phyloP scores from a whole-genome alignment of 2,113 vertebrate genomes.

The Siphamia tubifer region DNA sequence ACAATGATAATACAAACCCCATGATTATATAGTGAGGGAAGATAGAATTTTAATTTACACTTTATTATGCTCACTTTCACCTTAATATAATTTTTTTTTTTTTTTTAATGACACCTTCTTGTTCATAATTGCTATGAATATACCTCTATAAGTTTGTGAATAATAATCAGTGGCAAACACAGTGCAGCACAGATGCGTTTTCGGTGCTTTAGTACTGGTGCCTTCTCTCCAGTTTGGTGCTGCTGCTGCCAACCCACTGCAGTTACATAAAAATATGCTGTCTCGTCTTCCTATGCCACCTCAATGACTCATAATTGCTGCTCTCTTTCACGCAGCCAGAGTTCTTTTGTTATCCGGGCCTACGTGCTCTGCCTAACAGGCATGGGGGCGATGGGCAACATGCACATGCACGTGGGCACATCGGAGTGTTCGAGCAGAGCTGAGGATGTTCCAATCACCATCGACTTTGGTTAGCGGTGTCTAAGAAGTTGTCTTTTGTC shows the following conservation, averaged over 20 bases:
- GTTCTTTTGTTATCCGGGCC: slow-evolving; percentile 66
- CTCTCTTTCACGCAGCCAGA: slow-evolving; percentile 56
- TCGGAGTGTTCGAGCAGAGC: slow-evolving; percentile 12
- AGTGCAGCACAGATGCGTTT: slow-evolving; percentile 42
- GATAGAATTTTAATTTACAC: slow-evolving; percentile 6
- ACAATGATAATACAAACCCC: neutral
- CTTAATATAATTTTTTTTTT: neutral
- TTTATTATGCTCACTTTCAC: neutral
- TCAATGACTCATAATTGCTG: slow-evolving; percentile 78
- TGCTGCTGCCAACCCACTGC: slow-evolving; percentile 39
- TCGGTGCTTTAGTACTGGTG: slow-evolving; percentile 17
- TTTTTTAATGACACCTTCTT: neutral
- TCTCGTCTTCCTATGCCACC: slow-evolving; percentile 66
- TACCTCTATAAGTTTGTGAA: slow-evolving; percentile 2
- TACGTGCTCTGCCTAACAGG: slow-evolving; percentile 36
- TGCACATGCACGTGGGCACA: slow-evolving; percentile 24
- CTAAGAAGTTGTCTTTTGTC: slow-evolving; percentile 1
- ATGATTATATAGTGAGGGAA: neutral
- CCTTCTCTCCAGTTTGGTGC: slow-evolving; percentile 49
- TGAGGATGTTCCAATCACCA: neutral
- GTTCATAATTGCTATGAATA: neutral
- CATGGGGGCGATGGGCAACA: slow-evolving; percentile 48
- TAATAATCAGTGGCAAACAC: neutral
- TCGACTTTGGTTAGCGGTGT: neutral
- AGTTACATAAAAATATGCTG: slow-evolving; percentile 69